Evolutionary conservation across 2,888 invertebrate species (phyloP).

Genomic region (Caenorhabditis sinica): DNA sequence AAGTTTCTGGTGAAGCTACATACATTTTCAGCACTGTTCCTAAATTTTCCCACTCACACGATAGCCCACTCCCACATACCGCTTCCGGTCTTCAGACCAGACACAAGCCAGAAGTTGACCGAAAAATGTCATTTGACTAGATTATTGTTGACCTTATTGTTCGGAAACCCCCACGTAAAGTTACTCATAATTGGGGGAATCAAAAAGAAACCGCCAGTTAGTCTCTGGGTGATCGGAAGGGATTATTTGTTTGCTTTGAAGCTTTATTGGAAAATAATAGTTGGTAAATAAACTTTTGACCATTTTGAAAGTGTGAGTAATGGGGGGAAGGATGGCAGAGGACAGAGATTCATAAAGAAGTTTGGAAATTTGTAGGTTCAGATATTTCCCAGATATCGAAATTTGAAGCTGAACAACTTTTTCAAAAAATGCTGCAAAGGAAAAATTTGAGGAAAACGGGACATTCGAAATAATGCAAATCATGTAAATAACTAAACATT

Average conservation of each 20-base stretch:
- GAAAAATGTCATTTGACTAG: constrained; percentile 22
- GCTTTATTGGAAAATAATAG: not conserved
- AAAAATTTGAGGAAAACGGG: no score
- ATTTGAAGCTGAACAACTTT: no score
- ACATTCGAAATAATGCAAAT: no score
- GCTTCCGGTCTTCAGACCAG: constrained; percentile 7
- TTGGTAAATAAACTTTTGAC: not conserved
- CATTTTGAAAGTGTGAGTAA: not conserved
- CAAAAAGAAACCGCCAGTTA: constrained; percentile 1
- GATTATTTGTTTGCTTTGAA: constrained; percentile 10
- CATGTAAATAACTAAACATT: no score
- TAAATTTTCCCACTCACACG: not conserved
- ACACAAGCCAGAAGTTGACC: constrained; percentile 1
- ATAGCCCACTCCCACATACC: not conserved
- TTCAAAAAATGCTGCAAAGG: no score
- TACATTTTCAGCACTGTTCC: no score
- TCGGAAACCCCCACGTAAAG: not conserved
- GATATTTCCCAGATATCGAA: no score
- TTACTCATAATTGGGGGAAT: constrained; percentile 24
- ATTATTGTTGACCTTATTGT: constrained; percentile 8
- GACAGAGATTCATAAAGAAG: no score
- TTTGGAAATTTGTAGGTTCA: no score
- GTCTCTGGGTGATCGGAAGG: constrained; percentile 13
- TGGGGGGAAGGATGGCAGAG: not conserved
- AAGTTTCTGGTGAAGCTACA: no score